phyloP scores from a whole-genome alignment of 2,113 vertebrate species.

The Tretioscincus oriximinensis region DNA sequence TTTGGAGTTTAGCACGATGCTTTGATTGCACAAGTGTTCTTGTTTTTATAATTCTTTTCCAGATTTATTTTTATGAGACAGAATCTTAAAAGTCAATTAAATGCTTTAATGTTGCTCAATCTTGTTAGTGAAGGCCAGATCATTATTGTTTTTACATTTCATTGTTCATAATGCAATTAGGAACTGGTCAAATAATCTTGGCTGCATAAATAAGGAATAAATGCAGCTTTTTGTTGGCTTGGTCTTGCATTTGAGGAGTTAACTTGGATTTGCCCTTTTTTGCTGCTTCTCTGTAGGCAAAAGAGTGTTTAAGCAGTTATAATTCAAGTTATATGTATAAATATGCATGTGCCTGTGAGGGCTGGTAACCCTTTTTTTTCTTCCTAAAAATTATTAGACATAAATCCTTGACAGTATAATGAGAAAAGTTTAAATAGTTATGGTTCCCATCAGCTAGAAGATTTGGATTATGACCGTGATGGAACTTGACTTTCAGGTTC shows the following conservation, averaged over 20 bases:
- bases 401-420: rapidly evolving
- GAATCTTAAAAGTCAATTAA: conserved; percentile 37
- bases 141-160: conserved; percentile 26
- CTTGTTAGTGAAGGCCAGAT: conserved; percentile 19
- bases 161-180: conserved; percentile 9
- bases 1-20: conserved; percentile 53
- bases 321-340: rapidly evolving
- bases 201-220: neutral
- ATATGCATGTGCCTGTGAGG: neutral
- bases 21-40: conserved; percentile 54
- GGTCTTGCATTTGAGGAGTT: neutral
- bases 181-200: conserved; percentile 3
- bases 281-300: neutral
- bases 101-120: neutral
- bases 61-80: conserved; percentile 48
- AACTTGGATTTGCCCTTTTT: rapidly evolving
- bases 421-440: neutral
- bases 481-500: neutral
- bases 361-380: neutral
- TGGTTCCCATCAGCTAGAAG: neutral
- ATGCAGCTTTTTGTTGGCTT: neutral
- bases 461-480: conserved; percentile 22
- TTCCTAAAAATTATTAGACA: neutral
- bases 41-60: conserved; percentile 38
- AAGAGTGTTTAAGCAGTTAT: neutral